Evolutionary conservation across 2,888 invertebrate genomes (phyloP).

Genomic region (Chloroclysta siterata): DNA sequence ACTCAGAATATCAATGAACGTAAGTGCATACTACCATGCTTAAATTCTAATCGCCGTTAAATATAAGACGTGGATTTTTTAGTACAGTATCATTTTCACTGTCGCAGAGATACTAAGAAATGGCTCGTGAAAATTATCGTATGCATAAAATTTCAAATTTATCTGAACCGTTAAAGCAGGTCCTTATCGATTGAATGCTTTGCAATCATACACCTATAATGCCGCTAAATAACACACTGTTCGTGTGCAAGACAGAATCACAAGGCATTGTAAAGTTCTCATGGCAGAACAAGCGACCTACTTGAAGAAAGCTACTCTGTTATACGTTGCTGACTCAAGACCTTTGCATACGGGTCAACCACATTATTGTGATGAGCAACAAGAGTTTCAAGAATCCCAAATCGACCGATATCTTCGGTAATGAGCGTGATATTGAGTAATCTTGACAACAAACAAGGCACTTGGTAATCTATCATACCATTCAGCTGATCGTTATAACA

Average conservation of each 20-base stretch:
- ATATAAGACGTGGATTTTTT: slow-evolving; percentile 5
- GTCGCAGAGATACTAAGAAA: slow-evolving; percentile 11
- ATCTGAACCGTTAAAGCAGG: slow-evolving; percentile 32
- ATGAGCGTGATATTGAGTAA: slow-evolving; percentile 35
- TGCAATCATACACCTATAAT: slow-evolving; percentile 43
- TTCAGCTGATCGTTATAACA: slow-evolving; percentile 29
- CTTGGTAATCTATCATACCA: slow-evolving; percentile 33
- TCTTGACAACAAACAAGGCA: slow-evolving; percentile 42
- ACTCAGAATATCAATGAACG: not conserved
- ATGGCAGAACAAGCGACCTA: slow-evolving; percentile 42
- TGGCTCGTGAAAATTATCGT: slow-evolving; percentile 20
- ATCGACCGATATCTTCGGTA: slow-evolving; percentile 49
- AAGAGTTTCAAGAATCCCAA: slow-evolving; percentile 54
- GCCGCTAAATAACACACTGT: slow-evolving; percentile 42
- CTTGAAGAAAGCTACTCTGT: slow-evolving; percentile 48
- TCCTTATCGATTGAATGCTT: slow-evolving; percentile 42
- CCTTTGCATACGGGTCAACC: slow-evolving; percentile 67
- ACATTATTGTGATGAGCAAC: slow-evolving; percentile 65
- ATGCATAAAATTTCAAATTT: slow-evolving; percentile 26
- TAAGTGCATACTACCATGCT: not conserved
- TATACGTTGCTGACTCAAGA: slow-evolving; percentile 62
- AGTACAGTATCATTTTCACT: slow-evolving; percentile 18
- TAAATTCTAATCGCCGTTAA: not conserved
- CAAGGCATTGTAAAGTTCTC: slow-evolving; percentile 43
- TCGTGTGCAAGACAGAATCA: slow-evolving; percentile 42